Conservation (phyloP, 2,888 invertebrate species). For the Carpatolechia fugitivella region DNA sequence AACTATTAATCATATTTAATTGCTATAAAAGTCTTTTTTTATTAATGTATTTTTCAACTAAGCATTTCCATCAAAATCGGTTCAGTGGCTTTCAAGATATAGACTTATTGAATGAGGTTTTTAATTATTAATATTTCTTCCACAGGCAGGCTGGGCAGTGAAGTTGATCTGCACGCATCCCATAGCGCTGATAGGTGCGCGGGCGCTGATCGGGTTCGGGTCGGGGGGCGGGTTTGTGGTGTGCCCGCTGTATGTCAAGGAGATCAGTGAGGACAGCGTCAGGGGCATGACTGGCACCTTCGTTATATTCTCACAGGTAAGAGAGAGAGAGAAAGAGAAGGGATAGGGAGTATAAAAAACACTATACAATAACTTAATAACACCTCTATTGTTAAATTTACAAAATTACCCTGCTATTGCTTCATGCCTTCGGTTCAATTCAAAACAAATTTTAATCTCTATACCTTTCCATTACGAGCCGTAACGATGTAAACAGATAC, state of each 20-base stretch:
- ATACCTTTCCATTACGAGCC: neutral
- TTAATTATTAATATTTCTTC: neutral
- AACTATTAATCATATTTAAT: no score
- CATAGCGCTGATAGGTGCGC: conserved; percentile 56
- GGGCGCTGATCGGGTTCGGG: conserved; percentile 69
- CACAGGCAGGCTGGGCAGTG: conserved; percentile 67
- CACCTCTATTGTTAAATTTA: no score
- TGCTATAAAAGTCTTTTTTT: no score
- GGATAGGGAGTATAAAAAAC: no score
- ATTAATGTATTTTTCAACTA: no score
- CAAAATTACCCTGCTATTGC: no score
- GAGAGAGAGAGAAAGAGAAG: conserved; percentile 6
- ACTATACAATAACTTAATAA: no score
- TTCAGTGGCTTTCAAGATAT: no score
- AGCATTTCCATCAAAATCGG: no score
- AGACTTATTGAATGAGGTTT: no score
- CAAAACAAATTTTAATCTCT: neutral
- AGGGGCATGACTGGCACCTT: conserved; percentile 73
- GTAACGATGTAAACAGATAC: neutral
- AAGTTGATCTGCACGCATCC: conserved; percentile 58
- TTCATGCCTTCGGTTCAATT: no score
- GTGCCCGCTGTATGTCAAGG: conserved; percentile 69
- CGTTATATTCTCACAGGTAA: conserved; percentile 69
- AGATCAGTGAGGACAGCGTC: conserved; percentile 71
- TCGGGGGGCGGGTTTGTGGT: conserved; percentile 69